A percentile compares a stretch with the other conserved stretches of the same genome.
Evolutionary conservation across 92 coral and sea anemone species (phyloP).

Genomic region (Plumapathes pennacea): DNA sequence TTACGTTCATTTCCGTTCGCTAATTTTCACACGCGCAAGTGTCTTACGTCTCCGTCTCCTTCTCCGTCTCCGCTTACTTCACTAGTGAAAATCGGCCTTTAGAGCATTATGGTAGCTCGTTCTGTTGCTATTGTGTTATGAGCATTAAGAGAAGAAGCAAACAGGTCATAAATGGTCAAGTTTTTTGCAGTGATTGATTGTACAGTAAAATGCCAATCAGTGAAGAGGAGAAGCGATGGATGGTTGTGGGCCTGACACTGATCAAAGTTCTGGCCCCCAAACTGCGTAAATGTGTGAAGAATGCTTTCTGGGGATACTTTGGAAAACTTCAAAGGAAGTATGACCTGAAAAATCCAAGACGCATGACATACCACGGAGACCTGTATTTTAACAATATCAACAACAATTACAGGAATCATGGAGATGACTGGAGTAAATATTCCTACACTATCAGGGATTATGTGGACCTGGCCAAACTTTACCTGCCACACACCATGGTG

Average conservation of each 20-base stretch:
- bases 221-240: slow-evolving; percentile 4
- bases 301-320: background rate
- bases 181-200: too few species aligned
- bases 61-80: too few species aligned
- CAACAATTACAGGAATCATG: background rate
- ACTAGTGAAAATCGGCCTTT: too few species aligned
- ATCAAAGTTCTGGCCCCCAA: background rate
- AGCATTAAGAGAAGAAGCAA: too few species aligned
- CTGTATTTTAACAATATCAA: slow-evolving; percentile 7
- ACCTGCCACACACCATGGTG: background rate
- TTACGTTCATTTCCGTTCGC: too few species aligned
- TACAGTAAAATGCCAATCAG: too few species aligned
- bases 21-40: too few species aligned
- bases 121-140: too few species aligned
- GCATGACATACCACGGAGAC: background rate
- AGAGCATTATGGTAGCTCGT: too few species aligned
- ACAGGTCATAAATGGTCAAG: too few species aligned
- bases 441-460: background rate
- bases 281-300: background rate
- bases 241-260: background rate
- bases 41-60: too few species aligned
- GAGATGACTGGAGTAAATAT: background rate
- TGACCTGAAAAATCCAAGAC: background rate
- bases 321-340: background rate
- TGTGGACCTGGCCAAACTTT: slow-evolving; percentile 4